Evolutionary conservation across 2,888 invertebrate species (phyloP), one percentile per base, ranked within the genome.

Genomic region (Tetheella fluctuosa): DNA sequence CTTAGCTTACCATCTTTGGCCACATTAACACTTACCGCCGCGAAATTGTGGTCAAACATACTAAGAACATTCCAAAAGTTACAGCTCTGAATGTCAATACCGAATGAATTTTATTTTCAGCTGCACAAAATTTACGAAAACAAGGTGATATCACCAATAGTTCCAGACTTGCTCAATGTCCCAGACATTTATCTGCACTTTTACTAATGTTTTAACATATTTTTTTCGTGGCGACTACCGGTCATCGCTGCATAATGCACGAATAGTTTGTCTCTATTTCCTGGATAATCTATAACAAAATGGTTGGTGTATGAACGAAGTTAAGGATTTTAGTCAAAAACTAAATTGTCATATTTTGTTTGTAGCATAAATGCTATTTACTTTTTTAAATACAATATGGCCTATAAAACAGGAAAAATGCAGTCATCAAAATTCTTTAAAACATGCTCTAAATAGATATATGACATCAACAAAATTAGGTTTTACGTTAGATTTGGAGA

Each of bases 181-280:
- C 71, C 74, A 79, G 83, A 81, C 81, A 68, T 63, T 53, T 62
- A 68, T 77, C 76, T 80, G 80, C 77, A 81, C 74, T 79, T 77
- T 76, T 73, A 71, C 72, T 65, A 67, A 77, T 77, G 71, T 79
- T 71, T 63, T 65, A 65, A 71, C 64, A 65, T 68, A 68, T 69
- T 68, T 73, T n/a, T 71, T 30, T 30, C 5, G 3, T 20, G 25
- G 28, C 25, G 25, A 71, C 34, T 74, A 70, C 76, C 72, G 81
- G 82, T 85, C 84, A 82, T 67, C 66, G 77, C 80, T 83, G 85
- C 82, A 87, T 87, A 83, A 86, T 86, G 79, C 80, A 82, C 48
- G 61, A 71, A 66, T 42, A 62, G 58, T 30, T 55, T 61, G 58
- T 65, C 66, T 62, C 61, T 67, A 64, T 68, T 64, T 67, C 48